These are phyloP conservation scores for Poeciliopsis prolifica DNA, from an alignment of 2,113 vertebrate genomes.

Conservation along the genomic window DNA sequence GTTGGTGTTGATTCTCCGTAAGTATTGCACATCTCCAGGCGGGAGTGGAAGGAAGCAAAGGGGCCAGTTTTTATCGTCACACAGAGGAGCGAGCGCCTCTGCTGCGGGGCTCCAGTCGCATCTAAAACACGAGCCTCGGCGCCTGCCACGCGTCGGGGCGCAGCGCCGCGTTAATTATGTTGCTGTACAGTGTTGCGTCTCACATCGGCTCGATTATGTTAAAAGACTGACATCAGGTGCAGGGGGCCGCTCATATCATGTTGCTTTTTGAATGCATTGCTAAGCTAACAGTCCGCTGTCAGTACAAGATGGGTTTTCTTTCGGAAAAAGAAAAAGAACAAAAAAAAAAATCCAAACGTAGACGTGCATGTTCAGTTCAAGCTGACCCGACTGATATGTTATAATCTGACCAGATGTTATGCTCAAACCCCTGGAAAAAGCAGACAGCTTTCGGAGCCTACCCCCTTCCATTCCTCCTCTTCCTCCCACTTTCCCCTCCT, in stretches of 20 bases:
- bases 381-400: conserved; percentile 42
- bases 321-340: not conserved
- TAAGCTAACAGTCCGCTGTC: conserved; percentile 8
- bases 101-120: conserved; percentile 23
- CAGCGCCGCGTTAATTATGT: conserved; percentile 33
- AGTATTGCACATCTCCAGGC: conserved; percentile 61
- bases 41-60: conserved; percentile 45
- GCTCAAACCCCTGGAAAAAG: conserved; percentile 40
- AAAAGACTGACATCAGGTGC: conserved; percentile 2
- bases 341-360: conserved; percentile 1
- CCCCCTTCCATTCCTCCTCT: conserved; percentile 44
- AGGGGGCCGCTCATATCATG: conserved; percentile 45
- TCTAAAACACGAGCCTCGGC: conserved; percentile 13
- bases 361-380: conserved; percentile 58
- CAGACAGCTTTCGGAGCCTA: conserved; percentile 64
- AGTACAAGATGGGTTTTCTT: conserved; percentile 15
- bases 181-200: conserved; percentile 30
- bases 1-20: conserved; percentile 49
- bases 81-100: conserved; percentile 21
- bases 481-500: conserved; percentile 27
- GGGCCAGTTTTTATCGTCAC: conserved; percentile 17
- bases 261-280: conserved; percentile 24
- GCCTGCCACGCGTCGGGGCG: not conserved
- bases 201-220: conserved; percentile 46
- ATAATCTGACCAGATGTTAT: conserved; percentile 56